A percentile compares a stretch with the other conserved stretches of the same genome.
Evolutionary conservation across 2,113 vertebrate genomes (phyloP).

Genomic region (Australoheros scitulus): DNA sequence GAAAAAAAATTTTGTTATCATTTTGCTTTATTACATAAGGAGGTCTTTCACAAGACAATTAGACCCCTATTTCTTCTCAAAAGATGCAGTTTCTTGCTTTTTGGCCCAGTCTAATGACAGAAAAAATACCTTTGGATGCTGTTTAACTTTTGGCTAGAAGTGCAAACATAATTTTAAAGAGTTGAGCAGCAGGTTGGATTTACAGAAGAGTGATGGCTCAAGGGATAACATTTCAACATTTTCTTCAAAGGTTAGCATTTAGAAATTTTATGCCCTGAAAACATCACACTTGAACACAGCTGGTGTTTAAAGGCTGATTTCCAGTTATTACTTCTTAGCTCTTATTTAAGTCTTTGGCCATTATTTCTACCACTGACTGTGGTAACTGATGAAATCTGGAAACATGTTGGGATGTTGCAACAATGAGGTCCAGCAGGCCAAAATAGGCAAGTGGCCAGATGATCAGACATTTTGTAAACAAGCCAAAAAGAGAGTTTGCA

Average conservation of each 20-base stretch:
- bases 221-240: constrained; percentile 24
- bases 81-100: background rate
- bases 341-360: background rate
- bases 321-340: background rate
- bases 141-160: constrained; percentile 21
- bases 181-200: constrained; percentile 24
- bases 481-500: background rate
- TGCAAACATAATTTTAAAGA: constrained; percentile 6
- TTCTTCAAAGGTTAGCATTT: constrained; percentile 20
- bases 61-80: constrained; percentile 21
- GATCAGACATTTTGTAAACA: background rate
- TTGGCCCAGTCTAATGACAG: background rate
- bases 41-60: constrained; percentile 23
- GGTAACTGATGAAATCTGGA: background rate
- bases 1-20: background rate
- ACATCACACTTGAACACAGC: constrained; percentile 6
- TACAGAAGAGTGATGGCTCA: background rate
- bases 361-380: background rate
- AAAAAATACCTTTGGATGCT: constrained; percentile 22
- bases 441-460: background rate
- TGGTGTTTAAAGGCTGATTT: constrained; percentile 14
- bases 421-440: background rate
- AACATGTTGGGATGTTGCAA: background rate
- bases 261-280: background rate
- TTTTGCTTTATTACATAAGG: background rate